Base-by-base conservation (phyloP, 2,113 vertebrate species). In the Jacana jacana region DNA sequence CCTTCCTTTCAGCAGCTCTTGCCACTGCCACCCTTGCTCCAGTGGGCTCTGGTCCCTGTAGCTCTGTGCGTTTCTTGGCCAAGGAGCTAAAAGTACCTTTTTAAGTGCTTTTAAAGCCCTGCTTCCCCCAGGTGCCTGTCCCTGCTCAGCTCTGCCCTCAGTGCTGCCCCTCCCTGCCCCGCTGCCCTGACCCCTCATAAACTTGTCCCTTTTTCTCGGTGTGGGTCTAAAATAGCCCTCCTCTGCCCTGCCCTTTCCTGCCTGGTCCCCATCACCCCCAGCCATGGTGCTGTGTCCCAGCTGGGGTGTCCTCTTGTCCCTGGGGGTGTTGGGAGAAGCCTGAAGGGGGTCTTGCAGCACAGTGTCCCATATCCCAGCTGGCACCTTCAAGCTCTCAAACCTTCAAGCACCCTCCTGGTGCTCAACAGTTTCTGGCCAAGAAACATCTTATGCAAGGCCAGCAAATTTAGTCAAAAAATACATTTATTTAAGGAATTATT, bases 401-500 rank as follows among this genome's bases (percentile, higher is more conserved):
- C 19, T 7, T 35, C 2, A 10, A 10, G 10, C 2, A 0, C 2
- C 1, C 22, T 65, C 42, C n/a, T 51, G 3, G 2, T 17, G 11
- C 37, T 40, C 13, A 11, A 14, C 8, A 1, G 2, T 30, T 58
- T 37, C 60, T 20, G 16, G 18, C 61, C 9, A 27, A 22, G 69
- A 75, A 88, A 73, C 3, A 5, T 11, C 55, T 40, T 58, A 2
- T 8, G 11, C 23, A 15, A 4, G 10, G 1, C 46, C 70, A 83
- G 15, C 30, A 44, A 17, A 1, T 52, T 84, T 94, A 70, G 23
- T 97, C 60, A 54, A 95, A 85, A 92, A 95, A 94, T 96, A 95
- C 69, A 49, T 98, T 98, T 98, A 98, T 98, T 98, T 97, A 81
- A 94, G 85, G 16, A 86, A 94, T 63, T 82, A 33, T 86, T 94